A percentile compares a stretch with the other conserved stretches of the same genome.
Evolutionary conservation across 1,140 invertebrate species (phyloP).

Genomic region (Platyscapa corneri): DNA sequence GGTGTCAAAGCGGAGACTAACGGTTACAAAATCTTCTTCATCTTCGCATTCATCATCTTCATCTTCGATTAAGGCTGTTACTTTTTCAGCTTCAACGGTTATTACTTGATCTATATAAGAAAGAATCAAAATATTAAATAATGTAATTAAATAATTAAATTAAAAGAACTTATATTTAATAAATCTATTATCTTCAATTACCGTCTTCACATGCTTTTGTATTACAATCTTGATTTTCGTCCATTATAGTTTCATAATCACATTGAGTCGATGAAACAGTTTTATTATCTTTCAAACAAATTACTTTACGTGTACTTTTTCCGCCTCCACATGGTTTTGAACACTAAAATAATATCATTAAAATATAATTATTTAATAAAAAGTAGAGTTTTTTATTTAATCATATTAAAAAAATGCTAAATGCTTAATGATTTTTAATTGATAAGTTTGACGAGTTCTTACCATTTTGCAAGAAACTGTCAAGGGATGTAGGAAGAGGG

Average conservation of each 20-base stretch:
- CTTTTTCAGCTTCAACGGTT: conserved; percentile 78
- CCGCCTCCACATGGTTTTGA: conserved; percentile 89
- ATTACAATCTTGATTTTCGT: conserved; percentile 84
- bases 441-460: too few relatives aligned
- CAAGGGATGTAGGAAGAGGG: too few relatives aligned
- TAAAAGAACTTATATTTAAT: not conserved
- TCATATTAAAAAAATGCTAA: too few relatives aligned
- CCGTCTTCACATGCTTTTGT: conserved; percentile 80
- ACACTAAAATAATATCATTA: conserved; percentile 75
- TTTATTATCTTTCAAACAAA: conserved; percentile 85
- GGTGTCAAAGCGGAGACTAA: conserved; percentile 56
- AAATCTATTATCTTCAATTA: conserved; percentile 59
- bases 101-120: conserved; percentile 78
- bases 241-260: conserved; percentile 78
- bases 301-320: conserved; percentile 80
- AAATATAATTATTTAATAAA: too few relatives aligned
- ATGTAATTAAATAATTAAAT: not conserved
- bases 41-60: conserved; percentile 78
- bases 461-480: too few relatives aligned
- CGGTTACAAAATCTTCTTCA: conserved; percentile 69
- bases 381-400: too few relatives aligned
- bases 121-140: not conserved
- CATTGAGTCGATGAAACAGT: conserved; percentile 79
- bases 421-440: too few relatives aligned
- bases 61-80: conserved; percentile 73